phyloP scores from a whole-genome alignment of 2,888 invertebrate species.

The Ophion ellenae region DNA sequence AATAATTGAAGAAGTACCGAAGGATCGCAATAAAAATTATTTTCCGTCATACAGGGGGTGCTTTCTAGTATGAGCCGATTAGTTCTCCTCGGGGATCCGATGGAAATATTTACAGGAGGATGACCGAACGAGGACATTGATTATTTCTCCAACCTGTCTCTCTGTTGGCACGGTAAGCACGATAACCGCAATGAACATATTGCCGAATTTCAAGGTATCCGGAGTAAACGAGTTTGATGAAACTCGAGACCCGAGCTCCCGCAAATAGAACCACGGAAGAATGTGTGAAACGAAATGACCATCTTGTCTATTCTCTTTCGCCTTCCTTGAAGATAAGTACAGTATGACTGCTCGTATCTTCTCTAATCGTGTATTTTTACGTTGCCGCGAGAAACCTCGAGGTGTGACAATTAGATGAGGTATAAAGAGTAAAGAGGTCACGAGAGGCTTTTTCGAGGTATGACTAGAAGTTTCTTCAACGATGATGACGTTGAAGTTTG shows the following conservation, averaged over 20 bases:
- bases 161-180: neutral
- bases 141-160: neutral
- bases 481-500: too few relatives aligned
- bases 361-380: neutral
- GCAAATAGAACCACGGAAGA: neutral
- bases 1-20: too few relatives aligned
- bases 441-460: neutral
- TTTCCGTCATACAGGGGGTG: too few relatives aligned
- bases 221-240: neutral
- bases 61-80: neutral
- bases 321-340: neutral
- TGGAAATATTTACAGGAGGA: slow-evolving; percentile 27
- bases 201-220: neutral
- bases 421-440: neutral
- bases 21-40: too few relatives aligned
- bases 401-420: neutral
- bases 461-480: neutral
- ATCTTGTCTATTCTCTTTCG: neutral
- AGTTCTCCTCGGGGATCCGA: neutral
- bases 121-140: slow-evolving; percentile 6
- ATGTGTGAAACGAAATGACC: neutral
- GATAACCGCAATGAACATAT: neutral
- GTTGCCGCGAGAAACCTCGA: neutral
- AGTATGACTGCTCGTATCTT: neutral
- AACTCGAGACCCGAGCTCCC: neutral